These are phyloP conservation scores for Eutrigla gurnardus DNA, from an alignment of 2,797 vertebrate species.

Conservation along the genomic window DNA sequence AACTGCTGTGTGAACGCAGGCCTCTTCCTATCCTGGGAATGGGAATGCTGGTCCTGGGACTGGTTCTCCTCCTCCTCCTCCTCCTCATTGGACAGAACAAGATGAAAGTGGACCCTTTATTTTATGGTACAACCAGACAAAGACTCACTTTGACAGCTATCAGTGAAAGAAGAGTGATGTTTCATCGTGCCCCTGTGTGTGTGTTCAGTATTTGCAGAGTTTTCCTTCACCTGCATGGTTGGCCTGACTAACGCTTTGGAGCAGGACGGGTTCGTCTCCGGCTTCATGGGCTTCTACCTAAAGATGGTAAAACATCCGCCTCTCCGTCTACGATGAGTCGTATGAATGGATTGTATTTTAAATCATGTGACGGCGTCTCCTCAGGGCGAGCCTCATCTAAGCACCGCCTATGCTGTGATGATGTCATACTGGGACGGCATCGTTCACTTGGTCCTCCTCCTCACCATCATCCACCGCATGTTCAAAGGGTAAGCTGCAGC, in stretches of 20 bases:
- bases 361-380: neutral
- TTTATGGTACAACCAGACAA: constrained; percentile 83
- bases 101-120: constrained; percentile 85
- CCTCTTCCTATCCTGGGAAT: constrained; percentile 76
- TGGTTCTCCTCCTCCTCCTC: constrained; percentile 74
- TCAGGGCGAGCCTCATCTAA: constrained; percentile 89
- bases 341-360: neutral
- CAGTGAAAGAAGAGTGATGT: neutral
- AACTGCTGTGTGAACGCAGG: constrained; percentile 50
- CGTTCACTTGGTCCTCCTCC: constrained; percentile 87
- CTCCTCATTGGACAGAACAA: constrained; percentile 66
- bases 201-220: constrained; percentile 86
- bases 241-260: constrained; percentile 89
- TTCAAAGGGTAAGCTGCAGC: constrained; percentile 77
- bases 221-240: constrained; percentile 87
- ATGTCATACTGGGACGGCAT: constrained; percentile 94
- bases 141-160: neutral
- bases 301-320: constrained; percentile 78
- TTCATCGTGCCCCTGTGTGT: constrained; percentile 19
- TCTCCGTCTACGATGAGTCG: neutral
- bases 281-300: constrained; percentile 89
- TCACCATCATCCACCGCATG: constrained; percentile 85
- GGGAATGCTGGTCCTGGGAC: constrained; percentile 72
- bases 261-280: constrained; percentile 88
- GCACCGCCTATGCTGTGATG: constrained; percentile 88